phyloP scores from a whole-genome alignment of 2,113 vertebrate genomes.

The Forbesichthys papilliferus region DNA sequence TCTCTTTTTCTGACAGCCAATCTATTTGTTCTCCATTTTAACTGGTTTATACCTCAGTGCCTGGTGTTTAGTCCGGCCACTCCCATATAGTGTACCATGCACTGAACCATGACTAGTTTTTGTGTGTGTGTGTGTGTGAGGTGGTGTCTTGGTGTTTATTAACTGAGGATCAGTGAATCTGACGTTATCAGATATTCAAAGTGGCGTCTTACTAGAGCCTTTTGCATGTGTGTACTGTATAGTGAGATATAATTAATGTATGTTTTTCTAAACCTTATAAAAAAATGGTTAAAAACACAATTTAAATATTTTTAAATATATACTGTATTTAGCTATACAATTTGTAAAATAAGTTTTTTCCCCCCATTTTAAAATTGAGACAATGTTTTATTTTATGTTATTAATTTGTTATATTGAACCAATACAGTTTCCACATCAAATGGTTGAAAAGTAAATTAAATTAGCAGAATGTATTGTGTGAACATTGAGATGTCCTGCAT shows the following conservation, averaged over 20 bases:
- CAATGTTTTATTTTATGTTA: not conserved
- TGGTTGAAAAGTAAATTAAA: not conserved
- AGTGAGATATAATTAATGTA: not conserved
- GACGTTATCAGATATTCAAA: not conserved
- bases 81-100: conserved; percentile 63
- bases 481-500: not conserved
- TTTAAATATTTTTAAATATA: not conserved
- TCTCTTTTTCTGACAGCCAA: conserved; percentile 2
- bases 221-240: conserved; percentile 1
- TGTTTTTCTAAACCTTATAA: not conserved
- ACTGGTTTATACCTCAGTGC: conserved; percentile 62
- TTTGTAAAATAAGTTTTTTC: too few species aligned
- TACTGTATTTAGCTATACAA: too few species aligned
- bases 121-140: conserved; percentile 7
- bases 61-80: conserved; percentile 66
- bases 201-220: not conserved
- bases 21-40: conserved; percentile 81
- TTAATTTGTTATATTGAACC: not conserved
- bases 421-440: not conserved
- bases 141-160: conserved; percentile 2
- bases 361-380: too few species aligned
- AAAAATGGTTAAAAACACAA: not conserved
- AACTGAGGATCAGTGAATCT: not conserved
- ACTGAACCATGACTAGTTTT: conserved; percentile 83
- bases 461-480: not conserved